phyloP scores from a whole-genome alignment of 2,113 vertebrate species.

The Alaudala cheleensis region DNA sequence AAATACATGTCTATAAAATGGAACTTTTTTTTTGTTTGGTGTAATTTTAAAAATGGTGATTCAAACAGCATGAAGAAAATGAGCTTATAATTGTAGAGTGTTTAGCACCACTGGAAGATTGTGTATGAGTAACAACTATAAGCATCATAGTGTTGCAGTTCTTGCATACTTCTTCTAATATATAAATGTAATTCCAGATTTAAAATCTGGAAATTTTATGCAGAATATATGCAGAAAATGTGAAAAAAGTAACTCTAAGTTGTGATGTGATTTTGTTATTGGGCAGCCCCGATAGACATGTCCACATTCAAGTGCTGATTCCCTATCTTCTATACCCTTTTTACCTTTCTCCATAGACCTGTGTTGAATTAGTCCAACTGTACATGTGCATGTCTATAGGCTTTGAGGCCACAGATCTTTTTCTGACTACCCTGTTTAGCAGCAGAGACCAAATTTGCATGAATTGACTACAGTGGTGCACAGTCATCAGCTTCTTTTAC shows the following conservation, averaged over 20 bases:
- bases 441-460: neutral
- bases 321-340: fast-evolving
- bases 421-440: neutral
- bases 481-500: neutral
- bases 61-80: neutral
- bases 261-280: neutral
- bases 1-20: neutral
- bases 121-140: neutral
- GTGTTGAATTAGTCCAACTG: neutral
- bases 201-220: no score
- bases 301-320: neutral
- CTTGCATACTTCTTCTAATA: neutral
- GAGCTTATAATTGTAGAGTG: neutral
- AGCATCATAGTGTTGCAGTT: neutral
- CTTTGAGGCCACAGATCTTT: neutral
- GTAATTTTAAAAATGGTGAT: neutral
- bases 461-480: neutral
- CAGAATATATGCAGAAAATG: neutral
- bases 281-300: fast-evolving
- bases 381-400: neutral
- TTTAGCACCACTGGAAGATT: neutral
- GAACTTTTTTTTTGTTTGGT: neutral
- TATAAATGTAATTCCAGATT: neutral
- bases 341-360: neutral
- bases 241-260: neutral